Conservation (phyloP, 1,140 invertebrate species). For the Asobara japonica region DNA sequence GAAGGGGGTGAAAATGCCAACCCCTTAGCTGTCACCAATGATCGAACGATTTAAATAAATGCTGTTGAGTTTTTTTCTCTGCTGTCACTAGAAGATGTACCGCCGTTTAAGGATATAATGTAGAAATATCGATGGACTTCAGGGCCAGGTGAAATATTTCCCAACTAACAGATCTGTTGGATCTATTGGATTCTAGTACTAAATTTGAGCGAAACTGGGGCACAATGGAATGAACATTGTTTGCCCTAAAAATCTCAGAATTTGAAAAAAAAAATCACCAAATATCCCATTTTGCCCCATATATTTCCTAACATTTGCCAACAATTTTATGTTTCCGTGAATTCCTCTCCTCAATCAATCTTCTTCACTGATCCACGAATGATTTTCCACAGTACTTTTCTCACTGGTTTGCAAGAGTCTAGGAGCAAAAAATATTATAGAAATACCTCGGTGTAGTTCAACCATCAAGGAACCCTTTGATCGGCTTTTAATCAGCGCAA, state of each 20-base stretch:
- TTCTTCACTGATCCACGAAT: background rate
- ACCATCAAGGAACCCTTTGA: constrained; percentile 19
- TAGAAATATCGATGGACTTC: too few species aligned
- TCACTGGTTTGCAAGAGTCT: background rate
- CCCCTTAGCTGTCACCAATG: constrained; percentile 29
- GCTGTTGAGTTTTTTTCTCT: background rate
- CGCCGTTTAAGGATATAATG: too few species aligned
- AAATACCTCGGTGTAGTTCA: background rate
- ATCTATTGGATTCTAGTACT: too few species aligned
- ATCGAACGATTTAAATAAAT: constrained; percentile 29
- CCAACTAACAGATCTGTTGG: too few species aligned
- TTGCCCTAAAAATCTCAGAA: too few species aligned
- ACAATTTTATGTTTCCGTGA: background rate
- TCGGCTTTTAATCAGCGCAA: constrained; percentile 30
- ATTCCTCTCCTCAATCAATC: background rate
- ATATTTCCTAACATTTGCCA: too few species aligned
- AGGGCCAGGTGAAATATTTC: too few species aligned
- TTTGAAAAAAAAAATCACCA: too few species aligned
- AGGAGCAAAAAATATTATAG: background rate
- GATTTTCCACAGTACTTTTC: background rate
- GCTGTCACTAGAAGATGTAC: background rate
- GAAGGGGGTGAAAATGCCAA: constrained; percentile 11
- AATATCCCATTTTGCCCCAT: too few species aligned
- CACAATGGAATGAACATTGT: too few species aligned
- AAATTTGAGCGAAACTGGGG: too few species aligned